These are phyloP conservation scores for Panthera tigris DNA, from an alignment of 2,113 vertebrate genomes.

Conservation along the genomic window DNA sequence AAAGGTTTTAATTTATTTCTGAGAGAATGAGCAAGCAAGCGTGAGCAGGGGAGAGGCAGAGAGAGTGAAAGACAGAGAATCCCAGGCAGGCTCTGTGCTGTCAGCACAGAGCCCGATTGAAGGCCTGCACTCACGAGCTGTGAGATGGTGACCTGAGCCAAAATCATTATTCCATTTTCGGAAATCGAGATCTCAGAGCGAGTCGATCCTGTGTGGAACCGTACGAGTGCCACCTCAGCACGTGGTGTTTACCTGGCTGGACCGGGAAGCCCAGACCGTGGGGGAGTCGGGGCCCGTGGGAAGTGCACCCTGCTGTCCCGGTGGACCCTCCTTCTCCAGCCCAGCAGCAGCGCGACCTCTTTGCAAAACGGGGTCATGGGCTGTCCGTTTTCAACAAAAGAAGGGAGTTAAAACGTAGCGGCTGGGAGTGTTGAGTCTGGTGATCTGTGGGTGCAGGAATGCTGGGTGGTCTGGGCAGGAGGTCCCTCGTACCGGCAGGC, in stretches of 20 bases:
- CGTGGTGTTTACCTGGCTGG: fast-evolving
- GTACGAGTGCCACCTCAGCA: fast-evolving
- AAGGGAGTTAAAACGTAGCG: too few relatives aligned
- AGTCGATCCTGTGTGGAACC: neutral
- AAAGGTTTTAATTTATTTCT: too few relatives aligned
- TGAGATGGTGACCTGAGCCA: too few relatives aligned
- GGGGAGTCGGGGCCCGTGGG: neutral
- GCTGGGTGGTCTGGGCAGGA: neutral
- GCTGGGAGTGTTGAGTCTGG: too few relatives aligned
- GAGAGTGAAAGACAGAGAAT: too few relatives aligned
- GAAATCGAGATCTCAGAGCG: fast-evolving
- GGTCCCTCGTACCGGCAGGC: too few relatives aligned
- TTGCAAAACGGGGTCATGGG: neutral
- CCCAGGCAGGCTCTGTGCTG: too few relatives aligned
- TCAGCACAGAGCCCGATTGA: too few relatives aligned
- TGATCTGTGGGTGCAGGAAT: neutral
- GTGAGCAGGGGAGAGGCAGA: too few relatives aligned
- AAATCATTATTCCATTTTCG: too few relatives aligned
- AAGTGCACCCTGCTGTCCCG: fast-evolving
- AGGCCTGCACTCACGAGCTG: too few relatives aligned
- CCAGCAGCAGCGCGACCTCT: neutral
- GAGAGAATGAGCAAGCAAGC: too few relatives aligned
- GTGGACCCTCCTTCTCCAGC: neutral
- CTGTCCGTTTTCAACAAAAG: neutral
- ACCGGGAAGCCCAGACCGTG: fast-evolving